Evolutionary conservation across 2,797 vertebrate species (phyloP), one percentile per base, ranked within the genome.

Genomic region (Paedocypris micromegethes): DNA sequence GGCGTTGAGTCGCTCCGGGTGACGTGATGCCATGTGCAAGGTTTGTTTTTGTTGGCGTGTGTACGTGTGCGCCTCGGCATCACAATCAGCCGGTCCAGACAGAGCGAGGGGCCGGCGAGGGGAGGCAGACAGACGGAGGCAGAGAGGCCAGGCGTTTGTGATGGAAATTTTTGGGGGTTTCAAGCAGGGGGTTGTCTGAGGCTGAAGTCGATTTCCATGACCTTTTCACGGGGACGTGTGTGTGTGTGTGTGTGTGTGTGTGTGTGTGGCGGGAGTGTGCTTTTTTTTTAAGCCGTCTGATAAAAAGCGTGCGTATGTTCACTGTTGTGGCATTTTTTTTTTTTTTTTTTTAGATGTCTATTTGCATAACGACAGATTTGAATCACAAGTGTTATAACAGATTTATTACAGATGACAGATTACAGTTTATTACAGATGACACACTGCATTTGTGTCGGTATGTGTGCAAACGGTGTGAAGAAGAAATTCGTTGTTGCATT

Each of bases 131-230:
- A 60, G 75, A 54, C 50, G 37, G 49, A 23, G 59, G 65, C 64
- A 68, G 60, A 76, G 58, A 52, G 71, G 60, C 69, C 66, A 70
- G 64, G 41, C 61, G 42, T 77, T 80, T 82, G 74, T 80, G 39
- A 79, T 80, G 77, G 70, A 75, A 82, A 82, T 80, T 58, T 58
- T 46, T 45, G 6, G 6, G 52, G 9, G 63, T 70, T 70, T 61
- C 44, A n/a, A 69, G 64, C 5, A 0, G 37, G 9, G 51, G 54
- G n/a, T 60, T 70, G 70, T 64, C 49, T 75, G 52, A 77, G n/a
- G 44, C 56, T 5, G 58, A 73, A 73, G 69, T 70, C 68, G 62
- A 61, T 74, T 74, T 72, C 38, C 71, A 70, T 64, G 66, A 62
- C 45, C 45, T 74, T 66, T 72, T 2, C 0, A 5, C 7, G 53